phyloP scores from a whole-genome alignment of 2,888 invertebrate genomes.

The Andricus quercusramuli region DNA sequence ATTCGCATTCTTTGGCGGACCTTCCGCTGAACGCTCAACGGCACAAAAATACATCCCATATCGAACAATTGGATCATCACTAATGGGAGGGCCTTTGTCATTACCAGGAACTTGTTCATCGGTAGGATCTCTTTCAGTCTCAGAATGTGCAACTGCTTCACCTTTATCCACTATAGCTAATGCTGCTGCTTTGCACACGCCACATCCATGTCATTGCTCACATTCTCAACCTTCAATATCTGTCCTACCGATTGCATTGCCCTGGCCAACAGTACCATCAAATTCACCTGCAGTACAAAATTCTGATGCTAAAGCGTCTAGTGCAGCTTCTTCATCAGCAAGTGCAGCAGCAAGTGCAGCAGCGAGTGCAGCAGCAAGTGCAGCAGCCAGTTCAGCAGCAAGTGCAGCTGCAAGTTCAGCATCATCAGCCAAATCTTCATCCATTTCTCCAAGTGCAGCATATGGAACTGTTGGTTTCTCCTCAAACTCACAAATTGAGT shows the following conservation, averaged over 20 bases:
- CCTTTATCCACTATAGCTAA: not conserved
- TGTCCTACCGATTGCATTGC: not conserved
- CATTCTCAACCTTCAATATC: not conserved
- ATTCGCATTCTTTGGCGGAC: not conserved
- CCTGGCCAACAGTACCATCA: not conserved
- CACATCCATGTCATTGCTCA: not conserved
- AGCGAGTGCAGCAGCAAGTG: not conserved
- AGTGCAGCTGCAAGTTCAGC: not conserved
- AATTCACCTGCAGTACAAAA: not conserved
- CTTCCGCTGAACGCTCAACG: not conserved
- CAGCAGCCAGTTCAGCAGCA: not conserved
- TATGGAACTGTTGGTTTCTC: not conserved
- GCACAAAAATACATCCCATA: no score
- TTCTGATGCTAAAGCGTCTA: not conserved
- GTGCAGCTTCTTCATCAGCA: not conserved
- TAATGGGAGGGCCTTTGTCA: not conserved
- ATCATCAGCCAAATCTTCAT: not conserved
- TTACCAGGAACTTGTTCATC: not conserved
- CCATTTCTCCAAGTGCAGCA: conserved; percentile 2
- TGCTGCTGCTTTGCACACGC: not conserved
- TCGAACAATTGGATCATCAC: not conserved
- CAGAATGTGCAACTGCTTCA: not conserved
- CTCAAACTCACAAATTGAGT: not conserved
- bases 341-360: not conserved
- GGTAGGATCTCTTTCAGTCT: not conserved